Evolutionary conservation across 2,113 vertebrate species (phyloP).

Genomic region (Cyprinodon brontotheroides): DNA sequence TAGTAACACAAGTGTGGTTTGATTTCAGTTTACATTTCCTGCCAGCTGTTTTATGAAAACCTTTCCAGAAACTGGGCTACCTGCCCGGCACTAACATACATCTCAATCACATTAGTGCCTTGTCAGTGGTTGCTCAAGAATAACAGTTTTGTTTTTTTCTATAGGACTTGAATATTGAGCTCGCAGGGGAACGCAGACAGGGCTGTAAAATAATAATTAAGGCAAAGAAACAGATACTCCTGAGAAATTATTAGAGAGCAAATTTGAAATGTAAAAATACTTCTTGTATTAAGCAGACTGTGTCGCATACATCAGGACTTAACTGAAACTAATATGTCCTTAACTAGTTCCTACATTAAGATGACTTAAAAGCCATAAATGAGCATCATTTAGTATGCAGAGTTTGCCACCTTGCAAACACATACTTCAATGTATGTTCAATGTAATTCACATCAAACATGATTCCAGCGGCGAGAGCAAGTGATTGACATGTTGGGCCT

Average conservation of each 20-base stretch:
- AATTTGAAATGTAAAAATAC: not conserved
- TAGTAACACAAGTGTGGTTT: not conserved
- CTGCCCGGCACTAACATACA: not conserved
- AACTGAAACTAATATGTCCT: not conserved
- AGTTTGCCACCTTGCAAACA: too few species aligned
- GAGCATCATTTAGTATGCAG: not conserved
- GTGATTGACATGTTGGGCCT: too few species aligned
- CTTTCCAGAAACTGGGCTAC: not conserved
- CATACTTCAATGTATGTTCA: too few species aligned
- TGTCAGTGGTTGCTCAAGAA: not conserved
- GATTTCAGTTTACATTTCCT: not conserved
- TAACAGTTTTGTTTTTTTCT: not conserved
- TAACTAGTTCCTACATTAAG: not conserved
- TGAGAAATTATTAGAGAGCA: not conserved
- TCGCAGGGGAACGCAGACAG: not conserved
- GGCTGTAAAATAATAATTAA: not conserved
- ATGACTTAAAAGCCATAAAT: not conserved
- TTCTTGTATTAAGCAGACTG: not conserved
- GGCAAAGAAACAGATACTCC: not conserved
- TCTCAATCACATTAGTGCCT: not conserved
- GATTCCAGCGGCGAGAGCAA: not conserved
- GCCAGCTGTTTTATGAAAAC: not conserved
- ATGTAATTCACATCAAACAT: slow-evolving; percentile 10
- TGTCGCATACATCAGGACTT: not conserved
- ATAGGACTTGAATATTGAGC: not conserved